Conservation (phyloP, 1,140 invertebrate species). For the Oppia nitens region DNA sequence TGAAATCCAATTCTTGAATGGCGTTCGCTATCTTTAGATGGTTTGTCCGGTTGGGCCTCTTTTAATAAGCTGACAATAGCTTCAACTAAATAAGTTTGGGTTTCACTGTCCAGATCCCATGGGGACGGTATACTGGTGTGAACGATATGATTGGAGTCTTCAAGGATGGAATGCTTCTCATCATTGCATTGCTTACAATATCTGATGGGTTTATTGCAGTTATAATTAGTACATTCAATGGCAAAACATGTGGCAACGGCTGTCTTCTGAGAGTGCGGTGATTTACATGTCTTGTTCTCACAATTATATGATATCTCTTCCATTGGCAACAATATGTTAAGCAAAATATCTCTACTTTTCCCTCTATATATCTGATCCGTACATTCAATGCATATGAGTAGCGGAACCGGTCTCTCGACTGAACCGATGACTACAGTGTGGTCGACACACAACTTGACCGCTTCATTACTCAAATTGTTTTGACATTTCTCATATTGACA, state of each 20-base stretch:
- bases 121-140: conserved; percentile 66
- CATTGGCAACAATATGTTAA: conserved; percentile 83
- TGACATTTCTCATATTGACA: conserved; percentile 26
- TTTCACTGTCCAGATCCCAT: conserved; percentile 71
- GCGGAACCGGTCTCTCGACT: conserved; percentile 60
- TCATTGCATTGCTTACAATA: conserved; percentile 74
- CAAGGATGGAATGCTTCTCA: conserved; percentile 24
- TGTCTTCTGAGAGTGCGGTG: conserved; percentile 55
- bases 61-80: conserved; percentile 45
- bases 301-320: conserved; percentile 83
- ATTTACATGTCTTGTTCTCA: conserved; percentile 94
- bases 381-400: conserved; percentile 92
- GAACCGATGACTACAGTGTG: conserved; percentile 39
- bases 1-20: neutral
- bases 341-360: conserved; percentile 53
- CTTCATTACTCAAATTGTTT: conserved; percentile 22
- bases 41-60: conserved; percentile 30
- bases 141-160: conserved; percentile 67
- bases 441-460: conserved; percentile 36
- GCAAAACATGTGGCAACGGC: conserved; percentile 92
- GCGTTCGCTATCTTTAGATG: conserved; percentile 19
- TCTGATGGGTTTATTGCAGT: conserved; percentile 83
- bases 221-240: conserved; percentile 85
- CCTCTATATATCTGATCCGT: conserved; percentile 60
- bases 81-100: conserved; percentile 83